These are phyloP conservation scores for Trinorchestia longiramus DNA, from an alignment of 1,140 invertebrate species.

Conservation along the genomic window DNA sequence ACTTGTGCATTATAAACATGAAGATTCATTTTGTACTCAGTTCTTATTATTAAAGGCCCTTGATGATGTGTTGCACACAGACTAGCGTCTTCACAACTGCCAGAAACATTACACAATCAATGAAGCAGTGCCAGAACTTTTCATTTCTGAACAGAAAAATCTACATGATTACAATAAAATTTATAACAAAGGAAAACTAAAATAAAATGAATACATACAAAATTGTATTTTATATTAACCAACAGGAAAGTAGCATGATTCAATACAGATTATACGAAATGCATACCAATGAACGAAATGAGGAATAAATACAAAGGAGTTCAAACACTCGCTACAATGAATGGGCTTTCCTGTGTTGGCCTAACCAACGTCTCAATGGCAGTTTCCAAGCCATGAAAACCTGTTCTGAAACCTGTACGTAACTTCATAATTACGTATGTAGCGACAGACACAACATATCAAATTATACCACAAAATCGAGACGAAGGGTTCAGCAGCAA, in stretches of 20 bases:
- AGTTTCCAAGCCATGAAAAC: too few relatives aligned
- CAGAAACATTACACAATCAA: neutral
- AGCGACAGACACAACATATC: too few relatives aligned
- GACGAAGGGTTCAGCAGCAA: too few relatives aligned
- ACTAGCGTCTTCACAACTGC: neutral
- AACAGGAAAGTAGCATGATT: neutral
- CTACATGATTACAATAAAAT: neutral
- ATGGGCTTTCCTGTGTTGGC: too few relatives aligned
- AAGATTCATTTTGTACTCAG: neutral
- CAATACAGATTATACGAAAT: neutral
- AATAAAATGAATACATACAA: neutral
- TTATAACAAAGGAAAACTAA: neutral
- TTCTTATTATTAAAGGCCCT: neutral
- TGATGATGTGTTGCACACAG: neutral
- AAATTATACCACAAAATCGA: too few relatives aligned
- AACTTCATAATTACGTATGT: too few relatives aligned
- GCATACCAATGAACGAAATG: neutral
- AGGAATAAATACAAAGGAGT: neutral
- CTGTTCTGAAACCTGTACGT: too few relatives aligned
- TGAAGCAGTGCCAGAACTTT: too few relatives aligned
- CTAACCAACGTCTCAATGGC: too few relatives aligned
- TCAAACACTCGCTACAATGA: too few relatives aligned
- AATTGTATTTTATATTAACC: neutral
- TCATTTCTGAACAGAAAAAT: neutral
- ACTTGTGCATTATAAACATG: neutral